phyloP scores from a whole-genome alignment of 2,888 invertebrate species.

The Leptinotarsa rubiginosa region DNA sequence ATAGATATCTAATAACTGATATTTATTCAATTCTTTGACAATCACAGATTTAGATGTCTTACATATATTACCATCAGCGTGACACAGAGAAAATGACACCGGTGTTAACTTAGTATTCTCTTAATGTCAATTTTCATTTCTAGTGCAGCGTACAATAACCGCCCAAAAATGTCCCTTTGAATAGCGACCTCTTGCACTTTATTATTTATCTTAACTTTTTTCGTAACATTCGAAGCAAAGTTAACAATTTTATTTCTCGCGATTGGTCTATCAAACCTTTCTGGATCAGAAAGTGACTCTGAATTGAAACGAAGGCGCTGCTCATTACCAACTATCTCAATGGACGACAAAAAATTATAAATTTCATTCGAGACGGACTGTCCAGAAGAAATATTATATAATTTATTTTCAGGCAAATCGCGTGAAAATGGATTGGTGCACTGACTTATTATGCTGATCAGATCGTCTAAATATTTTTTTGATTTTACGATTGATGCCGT shows the following conservation, averaged over 20 bases:
- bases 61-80: background rate
- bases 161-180: background rate
- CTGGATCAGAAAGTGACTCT: background rate
- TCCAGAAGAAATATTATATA: background rate
- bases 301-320: background rate
- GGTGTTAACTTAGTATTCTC: too few species aligned
- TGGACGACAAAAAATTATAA: slow-evolving; percentile 3
- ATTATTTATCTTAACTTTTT: slow-evolving; percentile 15
- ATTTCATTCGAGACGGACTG: slow-evolving; percentile 1
- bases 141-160: too few species aligned
- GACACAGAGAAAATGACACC: too few species aligned
- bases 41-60: slow-evolving; percentile 6
- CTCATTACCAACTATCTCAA: background rate
- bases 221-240: background rate
- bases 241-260: slow-evolving; percentile 7
- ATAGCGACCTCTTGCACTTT: slow-evolving; percentile 1
- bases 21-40: background rate
- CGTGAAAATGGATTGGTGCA: too few species aligned
- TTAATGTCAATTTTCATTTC: too few species aligned
- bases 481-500: background rate
- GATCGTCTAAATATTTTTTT: too few species aligned
- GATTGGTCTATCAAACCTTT: slow-evolving; percentile 15
- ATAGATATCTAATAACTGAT: background rate
- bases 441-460: too few species aligned
- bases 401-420: background rate